Evolutionary conservation across 2,888 invertebrate genomes (phyloP).

Genomic region (Drosophila lutescens): DNA sequence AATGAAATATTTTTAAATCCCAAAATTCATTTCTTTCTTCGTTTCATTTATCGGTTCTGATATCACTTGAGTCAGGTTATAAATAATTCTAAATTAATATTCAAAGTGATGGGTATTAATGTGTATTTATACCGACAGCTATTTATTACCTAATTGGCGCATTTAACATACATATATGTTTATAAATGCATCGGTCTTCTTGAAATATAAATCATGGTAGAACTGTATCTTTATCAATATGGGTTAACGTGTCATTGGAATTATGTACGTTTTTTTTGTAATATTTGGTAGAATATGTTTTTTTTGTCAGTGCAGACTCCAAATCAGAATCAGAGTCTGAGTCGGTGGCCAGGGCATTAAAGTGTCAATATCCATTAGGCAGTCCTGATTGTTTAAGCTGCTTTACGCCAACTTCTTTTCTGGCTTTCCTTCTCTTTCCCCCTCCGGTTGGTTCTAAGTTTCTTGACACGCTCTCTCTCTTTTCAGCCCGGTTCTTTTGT

Average conservation of each 20-base stretch:
- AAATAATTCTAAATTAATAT: background rate
- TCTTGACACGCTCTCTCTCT: slow-evolving; percentile 50
- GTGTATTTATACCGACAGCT: background rate
- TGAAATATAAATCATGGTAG: background rate
- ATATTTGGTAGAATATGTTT: background rate
- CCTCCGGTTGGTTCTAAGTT: slow-evolving; percentile 52
- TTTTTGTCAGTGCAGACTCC: slow-evolving; percentile 16
- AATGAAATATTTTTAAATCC: no score
- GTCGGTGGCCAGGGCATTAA: slow-evolving; percentile 70
- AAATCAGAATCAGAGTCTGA: slow-evolving; percentile 26
- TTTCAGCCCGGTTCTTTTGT: slow-evolving; percentile 36
- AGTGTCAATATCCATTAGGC: slow-evolving; percentile 80
- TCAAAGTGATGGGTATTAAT: background rate
- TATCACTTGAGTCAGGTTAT: no score
- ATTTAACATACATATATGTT: background rate
- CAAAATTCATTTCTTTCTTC: no score
- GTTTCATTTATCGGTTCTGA: no score
- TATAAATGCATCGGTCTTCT: background rate
- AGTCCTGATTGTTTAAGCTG: slow-evolving; percentile 79
- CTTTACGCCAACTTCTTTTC: slow-evolving; percentile 78
- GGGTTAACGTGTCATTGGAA: background rate
- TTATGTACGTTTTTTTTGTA: no score
- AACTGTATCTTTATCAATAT: background rate
- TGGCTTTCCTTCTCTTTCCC: slow-evolving; percentile 56
- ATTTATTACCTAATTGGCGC: background rate